A percentile compares a stretch with the other conserved stretches of the same genome.
These are phyloP conservation scores for Macrosoma leucophasiata DNA, from an alignment of 2,888 invertebrate genomes.

Conservation along the genomic window DNA sequence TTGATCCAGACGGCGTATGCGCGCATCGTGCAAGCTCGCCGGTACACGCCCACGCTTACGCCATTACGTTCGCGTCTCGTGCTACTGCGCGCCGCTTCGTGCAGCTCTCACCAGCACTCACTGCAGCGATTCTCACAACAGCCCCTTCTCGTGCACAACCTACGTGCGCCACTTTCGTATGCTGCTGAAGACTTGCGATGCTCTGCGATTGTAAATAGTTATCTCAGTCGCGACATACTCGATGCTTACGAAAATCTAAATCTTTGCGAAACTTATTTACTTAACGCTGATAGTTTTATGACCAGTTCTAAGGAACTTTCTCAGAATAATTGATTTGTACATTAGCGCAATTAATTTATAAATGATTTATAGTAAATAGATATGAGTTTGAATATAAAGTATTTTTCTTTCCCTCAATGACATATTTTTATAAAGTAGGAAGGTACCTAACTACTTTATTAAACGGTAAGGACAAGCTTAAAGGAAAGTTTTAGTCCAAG, in stretches of 20 bases:
- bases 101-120: not conserved
- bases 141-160: constrained; percentile 30
- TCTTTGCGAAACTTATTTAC: constrained; percentile 40
- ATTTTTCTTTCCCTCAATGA: too few species aligned
- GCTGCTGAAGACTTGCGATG: constrained; percentile 35
- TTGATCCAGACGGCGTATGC: constrained; percentile 33
- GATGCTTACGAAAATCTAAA: constrained; percentile 35
- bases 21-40: constrained; percentile 27
- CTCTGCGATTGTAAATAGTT: constrained; percentile 37
- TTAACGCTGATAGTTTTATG: constrained; percentile 33
- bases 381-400: too few species aligned
- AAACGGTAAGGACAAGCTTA: too few species aligned
- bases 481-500: too few species aligned
- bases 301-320: too few species aligned
- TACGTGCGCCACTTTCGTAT: constrained; percentile 32
- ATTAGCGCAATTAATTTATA: too few species aligned
- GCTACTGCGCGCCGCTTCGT: constrained; percentile 27
- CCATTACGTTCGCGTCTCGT: constrained; percentile 34
- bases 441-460: too few species aligned
- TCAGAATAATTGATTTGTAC: too few species aligned
- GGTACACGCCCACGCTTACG: constrained; percentile 21
- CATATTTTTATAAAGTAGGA: too few species aligned
- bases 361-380: too few species aligned
- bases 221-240: constrained; percentile 33
- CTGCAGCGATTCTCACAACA: constrained; percentile 31